phyloP scores from a whole-genome alignment of 2,113 vertebrate genomes.

The Grammomys dolichurus region DNA sequence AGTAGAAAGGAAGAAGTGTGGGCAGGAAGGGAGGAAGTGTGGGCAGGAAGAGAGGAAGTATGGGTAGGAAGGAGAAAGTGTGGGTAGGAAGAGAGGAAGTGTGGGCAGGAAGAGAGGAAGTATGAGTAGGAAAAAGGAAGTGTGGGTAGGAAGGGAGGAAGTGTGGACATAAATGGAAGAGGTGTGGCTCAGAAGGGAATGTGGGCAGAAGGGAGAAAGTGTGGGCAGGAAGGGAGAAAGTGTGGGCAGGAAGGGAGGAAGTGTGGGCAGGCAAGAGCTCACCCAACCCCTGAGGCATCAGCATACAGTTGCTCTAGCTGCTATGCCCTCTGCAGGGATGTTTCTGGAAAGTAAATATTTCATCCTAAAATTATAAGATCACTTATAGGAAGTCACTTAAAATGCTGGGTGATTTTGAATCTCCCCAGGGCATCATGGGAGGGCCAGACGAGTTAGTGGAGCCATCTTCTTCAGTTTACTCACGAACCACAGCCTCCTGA shows the following conservation, averaged over 20 bases:
- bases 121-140: neutral
- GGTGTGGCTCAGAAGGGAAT: too few relatives aligned
- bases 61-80: neutral
- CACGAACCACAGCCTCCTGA: neutral
- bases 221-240: too few relatives aligned
- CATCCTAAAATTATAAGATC: neutral
- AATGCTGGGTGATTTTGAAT: neutral
- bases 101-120: neutral
- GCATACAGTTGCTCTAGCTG: rapidly evolving
- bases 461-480: neutral
- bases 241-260: neutral
- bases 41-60: neutral
- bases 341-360: neutral
- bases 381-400: neutral
- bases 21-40: neutral
- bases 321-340: too few relatives aligned
- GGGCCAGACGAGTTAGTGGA: neutral
- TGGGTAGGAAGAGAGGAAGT: neutral
- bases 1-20: neutral
- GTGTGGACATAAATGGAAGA: neutral
- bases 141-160: neutral
- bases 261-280: neutral
- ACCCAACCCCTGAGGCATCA: neutral
- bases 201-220: neutral
- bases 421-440: neutral